Base-by-base conservation (phyloP, 2,888 invertebrate species). In the Acanthopleura granulata region DNA sequence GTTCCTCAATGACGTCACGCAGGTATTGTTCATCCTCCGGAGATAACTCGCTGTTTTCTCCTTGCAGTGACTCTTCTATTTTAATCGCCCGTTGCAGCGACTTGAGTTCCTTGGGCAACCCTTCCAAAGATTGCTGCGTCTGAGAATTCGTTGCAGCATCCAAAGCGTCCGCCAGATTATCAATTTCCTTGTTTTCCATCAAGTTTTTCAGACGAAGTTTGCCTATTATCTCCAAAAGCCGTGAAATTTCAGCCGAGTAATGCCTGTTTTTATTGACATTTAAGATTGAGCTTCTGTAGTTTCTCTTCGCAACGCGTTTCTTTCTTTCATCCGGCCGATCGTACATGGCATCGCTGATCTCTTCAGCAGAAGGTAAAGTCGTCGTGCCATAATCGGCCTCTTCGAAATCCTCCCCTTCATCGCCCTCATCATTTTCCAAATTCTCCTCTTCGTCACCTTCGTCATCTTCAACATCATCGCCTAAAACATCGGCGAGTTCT, bases 401-500 rank as follows among this genome's bases (percentile, higher is more conserved):
- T 18, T 22, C 22, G 25, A 6, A n/a, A 6, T 14, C 49, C 9
- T 40, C 50, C 18, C 12, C 25, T 14, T 49, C 50, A 6, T 40
- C n/a, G 4, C 15, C 22, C 1, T 49, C 22, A 1, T 14, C 18
- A 18, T 49, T 22, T 12, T 30, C 29, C n/a, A n/a, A n/a, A 62
- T 25, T 62, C 27, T 22, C 74, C 72, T 74, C 74, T 72, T 74
- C 74, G 72, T 74, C 74, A 72, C 72, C 74, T 69, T 74, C 74
- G 50, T 27, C 51, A 49, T 74, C 71, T 49, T 74, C 74, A 74
- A 49, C 74, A 51, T 74, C 74, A 72, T 74, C 74, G 73, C 51
- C 40, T 49, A 71, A 71, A 22, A 71, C 49, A 16, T 71, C 71
- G 1, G 29, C 50, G 4, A 71, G 50, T 71, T 71, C 71, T 49